These are phyloP conservation scores for Glossosoma conforme DNA, from an alignment of 1,140 invertebrate genomes.

Conservation along the genomic window DNA sequence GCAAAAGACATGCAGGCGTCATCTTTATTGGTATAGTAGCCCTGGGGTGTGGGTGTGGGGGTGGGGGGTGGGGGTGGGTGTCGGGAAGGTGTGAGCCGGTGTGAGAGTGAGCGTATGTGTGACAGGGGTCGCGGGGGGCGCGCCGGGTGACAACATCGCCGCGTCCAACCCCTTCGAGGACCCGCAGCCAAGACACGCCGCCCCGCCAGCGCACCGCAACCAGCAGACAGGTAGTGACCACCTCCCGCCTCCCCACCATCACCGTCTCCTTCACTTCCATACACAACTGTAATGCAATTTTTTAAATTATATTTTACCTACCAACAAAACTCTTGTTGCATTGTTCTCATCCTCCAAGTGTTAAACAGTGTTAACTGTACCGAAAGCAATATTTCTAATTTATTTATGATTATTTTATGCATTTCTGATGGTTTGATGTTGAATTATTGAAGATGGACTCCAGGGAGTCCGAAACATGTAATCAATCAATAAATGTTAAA, in stretches of 20 bases:
- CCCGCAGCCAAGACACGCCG: conserved; percentile 53
- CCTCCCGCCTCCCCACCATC: neutral
- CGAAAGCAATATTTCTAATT: neutral
- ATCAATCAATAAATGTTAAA: too few species aligned
- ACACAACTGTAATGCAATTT: neutral
- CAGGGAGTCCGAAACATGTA: too few species aligned
- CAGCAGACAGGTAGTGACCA: conserved; percentile 28
- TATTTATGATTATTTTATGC: neutral
- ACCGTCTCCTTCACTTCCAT: neutral
- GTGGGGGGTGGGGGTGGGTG: conserved; percentile 14
- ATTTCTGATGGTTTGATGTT: too few species aligned
- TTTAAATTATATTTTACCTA: neutral
- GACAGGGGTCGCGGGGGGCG: conserved; percentile 43
- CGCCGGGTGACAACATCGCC: conserved; percentile 63
- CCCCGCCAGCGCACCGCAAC: conserved; percentile 42
- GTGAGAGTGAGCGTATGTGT: conserved; percentile 17
- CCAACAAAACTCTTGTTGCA: neutral
- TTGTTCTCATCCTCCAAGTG: neutral
- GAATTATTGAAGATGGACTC: too few species aligned
- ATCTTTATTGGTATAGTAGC: neutral
- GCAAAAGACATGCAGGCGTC: too few species aligned
- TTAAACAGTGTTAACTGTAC: neutral
- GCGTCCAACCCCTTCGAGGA: conserved; percentile 81
- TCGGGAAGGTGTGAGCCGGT: conserved; percentile 4
- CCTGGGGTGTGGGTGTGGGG: neutral